phyloP scores from a whole-genome alignment of 2,113 vertebrate species.

The Salvelinus fontinalis region DNA sequence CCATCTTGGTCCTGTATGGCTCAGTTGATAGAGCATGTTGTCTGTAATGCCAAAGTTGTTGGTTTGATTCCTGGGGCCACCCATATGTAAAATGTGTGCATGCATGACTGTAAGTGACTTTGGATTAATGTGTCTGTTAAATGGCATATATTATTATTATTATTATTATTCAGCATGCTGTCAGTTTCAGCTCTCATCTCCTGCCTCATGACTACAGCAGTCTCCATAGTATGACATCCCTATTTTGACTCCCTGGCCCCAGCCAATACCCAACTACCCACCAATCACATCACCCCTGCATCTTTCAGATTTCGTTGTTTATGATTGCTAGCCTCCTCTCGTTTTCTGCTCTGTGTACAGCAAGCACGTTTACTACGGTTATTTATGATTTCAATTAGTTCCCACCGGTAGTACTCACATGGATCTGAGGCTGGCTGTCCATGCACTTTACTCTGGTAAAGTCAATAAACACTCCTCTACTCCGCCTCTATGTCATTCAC shows the following conservation, averaged over 20 bases:
- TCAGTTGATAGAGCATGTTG: no score
- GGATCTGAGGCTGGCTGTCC: constrained; percentile 9
- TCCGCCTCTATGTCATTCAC: constrained; percentile 23
- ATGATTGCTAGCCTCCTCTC: constrained; percentile 36
- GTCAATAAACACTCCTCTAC: constrained; percentile 44
- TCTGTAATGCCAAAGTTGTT: no score
- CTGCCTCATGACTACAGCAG: constrained; percentile 6
- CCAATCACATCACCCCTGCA: background rate
- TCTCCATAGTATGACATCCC: constrained; percentile 34
- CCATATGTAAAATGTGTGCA: no score
- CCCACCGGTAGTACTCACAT: constrained; percentile 20
- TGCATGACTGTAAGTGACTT: no score
- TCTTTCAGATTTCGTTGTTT: constrained; percentile 42
- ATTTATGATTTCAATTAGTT: constrained; percentile 61
- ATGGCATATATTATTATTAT: no score
- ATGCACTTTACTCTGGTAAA: constrained; percentile 13
- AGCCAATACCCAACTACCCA: background rate
- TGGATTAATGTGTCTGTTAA: no score
- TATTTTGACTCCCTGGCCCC: constrained; percentile 23
- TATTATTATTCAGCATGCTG: background rate
- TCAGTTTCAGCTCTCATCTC: background rate
- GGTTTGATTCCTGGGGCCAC: no score
- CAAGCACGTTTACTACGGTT: constrained; percentile 61
- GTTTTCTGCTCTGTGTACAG: constrained; percentile 48
- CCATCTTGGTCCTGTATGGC: background rate